Conservation (phyloP, 2,888 invertebrate species). For the Leptura quadrifasciata region DNA sequence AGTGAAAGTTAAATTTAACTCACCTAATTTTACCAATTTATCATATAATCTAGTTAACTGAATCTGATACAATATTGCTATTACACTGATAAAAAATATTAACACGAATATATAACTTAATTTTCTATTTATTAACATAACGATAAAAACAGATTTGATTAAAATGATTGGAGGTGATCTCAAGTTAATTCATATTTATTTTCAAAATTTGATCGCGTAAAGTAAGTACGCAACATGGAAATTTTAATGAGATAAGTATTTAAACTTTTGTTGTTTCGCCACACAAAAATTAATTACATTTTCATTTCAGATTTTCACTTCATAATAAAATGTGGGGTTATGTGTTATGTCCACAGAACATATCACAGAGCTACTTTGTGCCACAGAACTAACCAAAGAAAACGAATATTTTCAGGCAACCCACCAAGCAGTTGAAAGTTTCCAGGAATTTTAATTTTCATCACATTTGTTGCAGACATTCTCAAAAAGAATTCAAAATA, state of each 20-base stretch:
- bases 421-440: no score
- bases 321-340: not conserved
- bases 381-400: no score
- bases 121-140: constrained; percentile 50
- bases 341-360: no score
- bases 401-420: no score
- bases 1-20: constrained; percentile 35
- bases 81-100: constrained; percentile 57
- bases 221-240: not conserved
- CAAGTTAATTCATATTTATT: not conserved
- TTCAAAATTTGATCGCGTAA: not conserved
- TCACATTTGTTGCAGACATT: no score
- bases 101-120: constrained; percentile 55
- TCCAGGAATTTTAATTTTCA: no score
- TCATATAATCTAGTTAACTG: constrained; percentile 63
- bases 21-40: constrained; percentile 61
- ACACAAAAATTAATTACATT: not conserved
- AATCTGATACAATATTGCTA: constrained; percentile 64
- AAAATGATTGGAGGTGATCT: not conserved
- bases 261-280: not conserved
- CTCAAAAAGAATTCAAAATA: no score
- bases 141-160: not conserved
- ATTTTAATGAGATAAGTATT: not conserved
- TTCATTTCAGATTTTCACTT: not conserved
- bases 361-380: no score